Evolutionary conservation across 2,888 invertebrate genomes (phyloP).

Genomic region (Stenchaetothrips biformis): DNA sequence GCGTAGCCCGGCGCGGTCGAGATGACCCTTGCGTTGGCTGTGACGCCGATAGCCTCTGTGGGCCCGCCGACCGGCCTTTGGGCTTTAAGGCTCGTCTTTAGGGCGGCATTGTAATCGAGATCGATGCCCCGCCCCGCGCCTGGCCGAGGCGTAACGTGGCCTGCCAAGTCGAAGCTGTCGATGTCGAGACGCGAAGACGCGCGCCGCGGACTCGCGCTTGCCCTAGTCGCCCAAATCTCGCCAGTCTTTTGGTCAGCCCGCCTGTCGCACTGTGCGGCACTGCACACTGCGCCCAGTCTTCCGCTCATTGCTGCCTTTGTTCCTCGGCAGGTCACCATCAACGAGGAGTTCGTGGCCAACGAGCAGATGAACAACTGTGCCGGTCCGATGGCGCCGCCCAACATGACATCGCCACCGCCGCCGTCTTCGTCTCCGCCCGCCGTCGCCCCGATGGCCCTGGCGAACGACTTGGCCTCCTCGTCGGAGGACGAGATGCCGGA

Average conservation of each 20-base stretch:
- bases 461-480: not conserved
- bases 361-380: constrained; percentile 6
- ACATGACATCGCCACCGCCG: not conserved
- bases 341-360: constrained; percentile 4
- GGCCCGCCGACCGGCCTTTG: not conserved
- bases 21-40: not conserved
- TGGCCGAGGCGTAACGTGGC: not conserved
- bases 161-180: not conserved
- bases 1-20: not conserved
- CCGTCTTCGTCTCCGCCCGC: not conserved
- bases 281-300: not conserved
- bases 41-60: not conserved
- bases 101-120: not conserved
- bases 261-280: not conserved
- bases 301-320: not conserved
- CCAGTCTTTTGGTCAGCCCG: not conserved
- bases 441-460: not conserved
- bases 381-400: not conserved
- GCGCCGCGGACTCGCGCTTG: not conserved
- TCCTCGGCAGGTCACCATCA: not conserved
- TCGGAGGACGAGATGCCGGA: constrained; percentile 1
- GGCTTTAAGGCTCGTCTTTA: too few species aligned
- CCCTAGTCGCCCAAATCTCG: not conserved
- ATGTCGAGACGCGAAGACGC: not conserved
- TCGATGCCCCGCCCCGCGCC: not conserved